These are phyloP conservation scores for Turritopsis rubra DNA, from an alignment of 30 jellyfish, hydroid and myxozoan genomes.

Conservation along the genomic window DNA sequence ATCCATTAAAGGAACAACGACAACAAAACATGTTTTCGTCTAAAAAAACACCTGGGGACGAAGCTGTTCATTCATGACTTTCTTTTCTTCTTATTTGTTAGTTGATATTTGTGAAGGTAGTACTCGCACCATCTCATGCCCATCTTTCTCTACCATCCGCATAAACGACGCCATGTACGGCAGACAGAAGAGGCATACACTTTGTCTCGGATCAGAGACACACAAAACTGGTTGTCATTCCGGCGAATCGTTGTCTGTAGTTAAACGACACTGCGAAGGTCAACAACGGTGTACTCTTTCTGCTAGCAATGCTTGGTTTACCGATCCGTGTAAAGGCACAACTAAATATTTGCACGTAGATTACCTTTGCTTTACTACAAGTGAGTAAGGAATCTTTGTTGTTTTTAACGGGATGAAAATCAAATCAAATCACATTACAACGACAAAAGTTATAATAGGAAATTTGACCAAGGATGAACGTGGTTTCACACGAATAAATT, in stretches of 20 bases:
- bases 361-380: constrained; percentile 40
- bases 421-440: no score
- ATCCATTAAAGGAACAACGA: neutral
- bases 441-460: no score
- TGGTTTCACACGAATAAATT: no score
- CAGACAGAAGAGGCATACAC: constrained; percentile 22
- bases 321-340: constrained; percentile 49
- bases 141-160: constrained; percentile 30
- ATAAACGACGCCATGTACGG: constrained; percentile 52
- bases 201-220: constrained; percentile 33
- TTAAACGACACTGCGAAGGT: constrained; percentile 21
- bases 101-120: constrained; percentile 42
- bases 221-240: constrained; percentile 40
- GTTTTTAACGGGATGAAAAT: neutral
- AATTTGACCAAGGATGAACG: no score
- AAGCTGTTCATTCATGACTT: neutral
- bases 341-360: constrained; percentile 39
- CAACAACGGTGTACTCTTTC: constrained; percentile 19
- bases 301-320: constrained; percentile 45
- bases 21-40: neutral
- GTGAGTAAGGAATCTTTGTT: constrained; percentile 15
- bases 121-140: constrained; percentile 31
- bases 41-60: neutral
- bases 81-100: neutral
- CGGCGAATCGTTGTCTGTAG: constrained; percentile 28